Evolutionary conservation across 2,797 vertebrate genomes (phyloP), one percentile per base, ranked within the genome.

Genomic region (Microcaecilia unicolor): DNA sequence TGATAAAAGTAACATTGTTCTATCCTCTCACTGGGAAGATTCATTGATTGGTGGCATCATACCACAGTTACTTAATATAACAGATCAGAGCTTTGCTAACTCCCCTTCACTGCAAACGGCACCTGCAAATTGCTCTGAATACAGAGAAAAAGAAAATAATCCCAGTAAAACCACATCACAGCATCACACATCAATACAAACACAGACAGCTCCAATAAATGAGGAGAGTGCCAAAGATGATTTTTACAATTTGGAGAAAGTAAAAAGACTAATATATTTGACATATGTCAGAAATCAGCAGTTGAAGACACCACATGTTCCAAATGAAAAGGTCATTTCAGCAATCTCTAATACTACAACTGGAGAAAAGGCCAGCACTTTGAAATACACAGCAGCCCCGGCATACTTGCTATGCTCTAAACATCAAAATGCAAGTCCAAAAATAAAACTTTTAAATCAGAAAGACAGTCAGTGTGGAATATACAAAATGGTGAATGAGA

Each of bases 1-100:
- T 15, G 41, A 51, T 10, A 30, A 50, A 48, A 57, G 49, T 35
- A 47, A 48, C 14, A 31, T 58, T 27, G 28, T 49, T 6, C 23
- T 55, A 21, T 44, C 62, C 12, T 46, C 48, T 28, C 42, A 39
- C 50, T 23, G 43, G 20, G 15, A 23, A 37, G 18, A 21, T 15
- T 16, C 3, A 10, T 34, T 13, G 19, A 32, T 34, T 29, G 28
- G 18, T 9, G 32, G 47, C 25, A 13, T 10, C 37, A 29, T 15
- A 31, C 1, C n/a, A 7, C 11, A 14, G 22, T 36, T 10, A 7
- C 9, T 4, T 24, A 25, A 24, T 28, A 19, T 25, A 29, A 44
- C 24, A 8, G 9, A 26, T 9, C 25, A 44, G 4, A n/a, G 6
- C 12, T 15, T 24, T 31, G 24, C 25, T 43, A 24, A 30, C 28